Base-by-base conservation (phyloP, 2,888 invertebrate species). In the Phaedon cochleariae region DNA sequence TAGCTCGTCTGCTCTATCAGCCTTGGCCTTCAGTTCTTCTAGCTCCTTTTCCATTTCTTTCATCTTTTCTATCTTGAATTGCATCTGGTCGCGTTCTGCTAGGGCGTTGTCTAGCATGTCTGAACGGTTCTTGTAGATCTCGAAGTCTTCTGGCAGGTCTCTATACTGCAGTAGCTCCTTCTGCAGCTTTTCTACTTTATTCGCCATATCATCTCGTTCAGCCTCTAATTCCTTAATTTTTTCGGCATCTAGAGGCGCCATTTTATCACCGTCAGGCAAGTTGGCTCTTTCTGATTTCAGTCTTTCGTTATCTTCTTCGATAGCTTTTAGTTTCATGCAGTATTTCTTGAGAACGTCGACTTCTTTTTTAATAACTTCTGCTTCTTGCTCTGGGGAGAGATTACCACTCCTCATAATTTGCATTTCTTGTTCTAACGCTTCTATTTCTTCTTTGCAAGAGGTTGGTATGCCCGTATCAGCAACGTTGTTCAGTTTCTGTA, bases 271-370 rank as follows among this genome's bases (percentile, higher is more conserved):
- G 18, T 21, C 64, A n/a, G 64, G 68, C 1, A 73, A 62, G 9
- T 34, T 20, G 20, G 69, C 64, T 41, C 62, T 55, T 67, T 77
- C 74, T 0, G 59, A 57, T 73, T 75, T 80, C 4, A 81, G 70
- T 62, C 71, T 69, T 54, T 77, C 72, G 59, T 82, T 82, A 69
- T 81, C 80, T 22, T 72, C 74, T 74, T 80, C 77, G 10, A 81
- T 76, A 22, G 70, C 71, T 15, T 76, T 72, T 15, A 82, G 65
- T 67, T 81, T 80, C 51, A 73, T 69, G 61, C 81, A 81, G 64
- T 80, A 81, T 59, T 75, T 75, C 66, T 78, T 81, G 46, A 81
- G 61, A 1, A 77, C 70, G 9, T 75, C 72, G 2, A 81, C 67
- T 70, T 81, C 80, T 69, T 78, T 80, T 26, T 75, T 72, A 9